These are phyloP conservation scores for Gryllus bimaculatus DNA, from an alignment of 1,140 invertebrate genomes.

Conservation along the genomic window DNA sequence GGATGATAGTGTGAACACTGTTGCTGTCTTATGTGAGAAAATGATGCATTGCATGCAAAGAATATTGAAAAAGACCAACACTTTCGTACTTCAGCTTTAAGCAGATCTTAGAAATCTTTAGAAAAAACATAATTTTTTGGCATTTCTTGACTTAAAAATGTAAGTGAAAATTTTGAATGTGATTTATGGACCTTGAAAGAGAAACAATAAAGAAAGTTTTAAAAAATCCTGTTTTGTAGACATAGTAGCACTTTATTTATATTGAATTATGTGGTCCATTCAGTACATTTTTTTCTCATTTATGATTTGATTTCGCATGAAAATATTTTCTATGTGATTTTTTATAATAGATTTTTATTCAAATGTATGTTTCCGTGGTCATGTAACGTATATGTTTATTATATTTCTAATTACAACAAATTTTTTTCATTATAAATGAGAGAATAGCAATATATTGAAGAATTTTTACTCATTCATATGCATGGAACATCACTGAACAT, in stretches of 20 bases:
- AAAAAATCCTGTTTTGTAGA: no score
- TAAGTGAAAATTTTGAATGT: no score
- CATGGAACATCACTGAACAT: no score
- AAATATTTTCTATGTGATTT: not conserved
- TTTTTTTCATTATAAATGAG: not conserved
- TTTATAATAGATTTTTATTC: not conserved
- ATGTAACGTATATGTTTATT: not conserved
- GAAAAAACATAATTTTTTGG: no score
- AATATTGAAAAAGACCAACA: not conserved
- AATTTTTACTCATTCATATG: not conserved
- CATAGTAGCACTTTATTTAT: no score
- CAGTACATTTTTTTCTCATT: no score
- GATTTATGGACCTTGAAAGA: no score
- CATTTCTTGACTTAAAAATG: no score
- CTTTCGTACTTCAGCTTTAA: not conserved
- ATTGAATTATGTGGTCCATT: no score
- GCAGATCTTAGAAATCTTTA: not conserved
- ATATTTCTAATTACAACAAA: no score
- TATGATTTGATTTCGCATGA: no score
- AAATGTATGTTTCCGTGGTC: not conserved
- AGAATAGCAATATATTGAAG: not conserved
- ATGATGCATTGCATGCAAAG: not conserved
- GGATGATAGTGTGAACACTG: not conserved
- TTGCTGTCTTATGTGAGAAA: not conserved
- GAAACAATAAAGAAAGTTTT: no score